Evolutionary conservation across 2,888 invertebrate genomes (phyloP).

Genomic region (Melangyna quadrimaculata): DNA sequence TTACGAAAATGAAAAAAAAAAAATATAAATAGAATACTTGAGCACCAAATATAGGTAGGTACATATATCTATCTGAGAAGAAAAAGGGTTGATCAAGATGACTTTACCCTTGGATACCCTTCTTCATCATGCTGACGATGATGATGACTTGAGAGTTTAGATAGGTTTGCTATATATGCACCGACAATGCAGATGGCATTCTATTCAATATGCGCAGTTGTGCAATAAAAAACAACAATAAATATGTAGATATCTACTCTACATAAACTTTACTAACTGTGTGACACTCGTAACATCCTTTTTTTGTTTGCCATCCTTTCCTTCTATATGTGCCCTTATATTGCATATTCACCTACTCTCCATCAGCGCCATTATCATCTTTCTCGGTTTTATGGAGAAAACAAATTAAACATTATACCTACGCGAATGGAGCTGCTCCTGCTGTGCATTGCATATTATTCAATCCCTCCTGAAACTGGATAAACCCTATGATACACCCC

Average conservation of each 20-base stretch:
- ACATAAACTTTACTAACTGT: constrained; percentile 62
- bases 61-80: not conserved
- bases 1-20: not conserved
- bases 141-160: constrained; percentile 35
- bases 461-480: constrained; percentile 2
- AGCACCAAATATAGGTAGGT: not conserved
- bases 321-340: constrained; percentile 42
- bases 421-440: constrained; percentile 2
- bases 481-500: not conserved
- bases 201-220: constrained; percentile 32
- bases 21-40: constrained; percentile 62
- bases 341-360: constrained; percentile 55
- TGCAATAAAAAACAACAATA: constrained; percentile 39
- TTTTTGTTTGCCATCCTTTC: constrained; percentile 23
- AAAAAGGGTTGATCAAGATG: constrained; percentile 10
- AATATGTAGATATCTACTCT: not conserved
- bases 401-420: constrained; percentile 39
- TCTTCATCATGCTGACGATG: not conserved
- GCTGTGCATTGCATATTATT: not conserved
- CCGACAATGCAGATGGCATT: not conserved
- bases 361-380: constrained; percentile 39
- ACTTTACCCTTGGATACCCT: constrained; percentile 37
- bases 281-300: constrained; percentile 72
- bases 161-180: not conserved
- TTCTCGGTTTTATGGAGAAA: constrained; percentile 39